phyloP scores from a whole-genome alignment of 2,888 invertebrate genomes.

The Ennomos quercinarius region DNA sequence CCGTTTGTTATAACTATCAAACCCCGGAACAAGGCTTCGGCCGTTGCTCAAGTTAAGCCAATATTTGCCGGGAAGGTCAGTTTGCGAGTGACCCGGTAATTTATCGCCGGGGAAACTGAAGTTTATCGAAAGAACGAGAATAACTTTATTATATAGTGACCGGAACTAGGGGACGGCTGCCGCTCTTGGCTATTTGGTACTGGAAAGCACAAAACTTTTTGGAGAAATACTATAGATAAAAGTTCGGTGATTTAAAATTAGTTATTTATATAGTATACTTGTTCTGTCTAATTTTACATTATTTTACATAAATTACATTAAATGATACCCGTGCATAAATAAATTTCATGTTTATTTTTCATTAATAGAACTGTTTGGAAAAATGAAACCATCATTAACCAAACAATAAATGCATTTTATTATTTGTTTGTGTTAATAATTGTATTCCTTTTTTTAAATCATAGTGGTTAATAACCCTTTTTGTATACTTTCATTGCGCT shows the following conservation, averaged over 20 bases:
- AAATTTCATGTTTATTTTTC: too few species aligned
- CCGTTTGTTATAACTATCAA: conserved; percentile 63
- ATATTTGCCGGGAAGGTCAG: conserved; percentile 70
- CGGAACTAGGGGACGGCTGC: conserved; percentile 66
- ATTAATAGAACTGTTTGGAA: too few species aligned
- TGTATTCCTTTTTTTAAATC: too few species aligned
- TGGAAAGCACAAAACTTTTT: conserved; percentile 46
- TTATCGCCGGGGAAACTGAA: conserved; percentile 83
- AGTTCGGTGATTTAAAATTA: too few species aligned
- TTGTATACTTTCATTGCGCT: too few species aligned
- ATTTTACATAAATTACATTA: not conserved
- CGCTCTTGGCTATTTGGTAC: conserved; percentile 51
- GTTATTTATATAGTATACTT: too few species aligned
- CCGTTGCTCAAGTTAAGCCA: conserved; percentile 83
- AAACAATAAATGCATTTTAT: too few species aligned
- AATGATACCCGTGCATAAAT: too few species aligned
- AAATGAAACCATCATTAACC: too few species aligned
- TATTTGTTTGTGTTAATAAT: too few species aligned
- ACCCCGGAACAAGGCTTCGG: conserved; percentile 59
- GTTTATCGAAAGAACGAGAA: conserved; percentile 85
- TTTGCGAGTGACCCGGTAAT: conserved; percentile 76
- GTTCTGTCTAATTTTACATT: too few species aligned
- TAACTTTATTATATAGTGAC: conserved; percentile 85
- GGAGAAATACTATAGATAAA: not conserved
- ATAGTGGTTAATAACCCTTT: too few species aligned